Evolutionary conservation across 2,113 vertebrate species (phyloP), one percentile per base, ranked within the genome.

Genomic region (Grammomys surdaster): DNA sequence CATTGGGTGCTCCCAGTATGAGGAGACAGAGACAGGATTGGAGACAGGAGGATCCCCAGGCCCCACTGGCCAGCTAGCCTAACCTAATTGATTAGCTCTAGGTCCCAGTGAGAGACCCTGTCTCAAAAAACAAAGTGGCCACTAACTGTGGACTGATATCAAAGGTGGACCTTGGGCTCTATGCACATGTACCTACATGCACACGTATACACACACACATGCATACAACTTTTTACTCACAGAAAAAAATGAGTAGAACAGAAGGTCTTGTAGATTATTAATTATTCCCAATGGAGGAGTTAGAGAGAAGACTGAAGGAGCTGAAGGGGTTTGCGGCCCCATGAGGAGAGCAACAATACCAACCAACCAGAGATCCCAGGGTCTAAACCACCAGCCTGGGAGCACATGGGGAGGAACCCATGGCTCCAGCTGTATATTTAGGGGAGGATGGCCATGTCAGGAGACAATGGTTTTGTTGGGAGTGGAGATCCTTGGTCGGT

Each of bases 211-310:
- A 86, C 9, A 51, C 19, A 65, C 4, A 11, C 3, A 19, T 5
- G 48, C 31, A 48, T 8, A 46, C 12, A 65, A 31, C n/a, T 72
- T 88, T 56, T 94, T 87, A 91, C 88, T 95, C 97, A 87, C 92
- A 92, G 48, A 43, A 43, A 40, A 40, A 40, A 80, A 40, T 90
- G 93, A 96, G 48, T 76, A 90, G 54, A 97, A 80, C 28, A 67
- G 97, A 98, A 97, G 54, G 94, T 4, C 4, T 72, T 58, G 11
- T 88, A 85, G 10, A 88, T 96, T 76, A 92, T 93, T 90, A 94
- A 89, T 97, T 97, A 78, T 87, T 51, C 51, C 51, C 51, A 51
- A 51, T 51, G 51, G 51, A 51, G 10, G 51, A 51, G 51, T 51
- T 8, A 51, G 10, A 51, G 51, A 51, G 51, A 51, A 51, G 51